Base-by-base conservation (phyloP, 2,888 invertebrate genomes). In the Lamproptera curius region DNA sequence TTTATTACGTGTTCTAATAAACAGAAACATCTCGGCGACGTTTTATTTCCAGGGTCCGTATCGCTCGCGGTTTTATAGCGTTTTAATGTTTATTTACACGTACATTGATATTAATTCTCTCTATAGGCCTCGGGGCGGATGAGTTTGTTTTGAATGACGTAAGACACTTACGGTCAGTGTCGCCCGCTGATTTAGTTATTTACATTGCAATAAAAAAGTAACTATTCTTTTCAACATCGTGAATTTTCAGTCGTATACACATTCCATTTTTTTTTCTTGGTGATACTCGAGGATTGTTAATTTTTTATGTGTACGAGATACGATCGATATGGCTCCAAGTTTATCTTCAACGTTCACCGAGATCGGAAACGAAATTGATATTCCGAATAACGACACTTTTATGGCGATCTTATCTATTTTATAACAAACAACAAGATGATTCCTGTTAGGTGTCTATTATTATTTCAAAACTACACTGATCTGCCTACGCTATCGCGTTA, bases 41-140 rank as follows among this genome's bases (percentile, higher is more conserved):
- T 64, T 58, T 61, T 60, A 70, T 71, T 77, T 82, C 79, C 77
- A 72, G 69, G 62, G 76, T 73, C 67, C 78, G 79, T 65, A 67
- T 64, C 60, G 67, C 65, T 59, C 55, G 50, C 54, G 42, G 54
- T 58, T 56, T 57, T 56, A 56, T 61, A 53, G 54, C 52, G 26
- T 16, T 56, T 51, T 54, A 50, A 50, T 59, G 53, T 61, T 59
- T 59, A 53, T 58, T 58, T 46, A 46, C 52, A 47, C 39, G 23
- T 38, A 48, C 50, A 48, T 55, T 56, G 53, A 53, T 56, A 57
- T 61, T 52, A 52, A 45, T 47, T 49, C 43, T 41, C 50, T 46
- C 36, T 46, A 50, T 43, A 46, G 50, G 50, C 52, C 36, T 26
- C n/a, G n/a, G 43, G 42, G 35, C 44, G 40, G 45, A 49, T 51